Percentiles rank a stretch among this genome's conserved stretches.
phyloP scores from a whole-genome alignment of 2,113 vertebrate genomes.

The Sinocyclocheilus maitianheensis region DNA sequence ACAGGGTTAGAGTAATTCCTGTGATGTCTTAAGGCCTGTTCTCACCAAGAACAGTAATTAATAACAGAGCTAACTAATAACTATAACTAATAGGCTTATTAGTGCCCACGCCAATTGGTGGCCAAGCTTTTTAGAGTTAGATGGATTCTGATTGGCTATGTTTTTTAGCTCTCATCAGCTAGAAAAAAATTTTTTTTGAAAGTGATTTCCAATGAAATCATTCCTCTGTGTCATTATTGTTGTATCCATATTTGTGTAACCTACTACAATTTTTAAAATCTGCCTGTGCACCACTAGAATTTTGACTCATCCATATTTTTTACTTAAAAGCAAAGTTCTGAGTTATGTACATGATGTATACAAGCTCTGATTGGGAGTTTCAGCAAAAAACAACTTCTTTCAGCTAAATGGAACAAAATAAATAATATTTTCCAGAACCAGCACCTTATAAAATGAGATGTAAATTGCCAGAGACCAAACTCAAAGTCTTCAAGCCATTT shows the following conservation, averaged over 20 bases:
- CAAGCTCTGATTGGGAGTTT: neutral
- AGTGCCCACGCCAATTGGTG: too few relatives aligned
- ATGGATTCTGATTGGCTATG: neutral
- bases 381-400: neutral
- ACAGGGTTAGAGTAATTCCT: neutral
- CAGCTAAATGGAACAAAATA: neutral
- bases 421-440: conserved; percentile 1
- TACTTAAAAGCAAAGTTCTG: neutral
- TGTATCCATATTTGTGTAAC: neutral
- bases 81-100: too few relatives aligned
- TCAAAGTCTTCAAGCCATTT: neutral
- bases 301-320: neutral
- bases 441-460: conserved; percentile 19
- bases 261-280: too few relatives aligned
- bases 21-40: neutral
- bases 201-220: neutral
- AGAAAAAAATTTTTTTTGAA: neutral
- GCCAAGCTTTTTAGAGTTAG: neutral
- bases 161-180: neutral
- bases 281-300: neutral
- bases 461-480: neutral
- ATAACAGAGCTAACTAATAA: too few relatives aligned
- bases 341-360: neutral
- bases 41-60: too few relatives aligned
- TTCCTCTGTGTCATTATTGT: neutral